A percentile compares a stretch with the other conserved stretches of the same genome.
These are phyloP conservation scores for Peromyscus leucopus DNA, from an alignment of 2,113 vertebrate species.

Conservation along the genomic window DNA sequence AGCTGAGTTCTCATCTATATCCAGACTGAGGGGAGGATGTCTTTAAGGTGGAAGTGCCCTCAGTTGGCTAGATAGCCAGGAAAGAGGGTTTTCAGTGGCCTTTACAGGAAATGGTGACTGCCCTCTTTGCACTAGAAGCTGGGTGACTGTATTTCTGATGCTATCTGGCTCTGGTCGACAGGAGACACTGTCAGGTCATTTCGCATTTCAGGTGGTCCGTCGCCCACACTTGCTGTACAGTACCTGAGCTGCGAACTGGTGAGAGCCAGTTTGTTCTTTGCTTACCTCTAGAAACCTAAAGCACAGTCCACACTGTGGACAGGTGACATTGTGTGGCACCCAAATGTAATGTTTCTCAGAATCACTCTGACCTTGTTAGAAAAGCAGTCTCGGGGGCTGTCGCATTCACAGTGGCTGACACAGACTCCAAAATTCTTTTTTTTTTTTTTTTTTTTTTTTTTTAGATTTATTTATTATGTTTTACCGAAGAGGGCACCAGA, in stretches of 20 bases:
- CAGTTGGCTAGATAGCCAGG: not conserved
- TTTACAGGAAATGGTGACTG: not conserved
- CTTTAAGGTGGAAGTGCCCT: not conserved
- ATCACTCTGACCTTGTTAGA: too few species aligned
- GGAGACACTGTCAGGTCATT: not conserved
- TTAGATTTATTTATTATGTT: too few species aligned
- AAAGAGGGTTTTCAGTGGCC: not conserved
- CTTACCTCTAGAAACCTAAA: too few species aligned
- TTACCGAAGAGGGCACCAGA: too few species aligned
- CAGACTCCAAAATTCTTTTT: not conserved
- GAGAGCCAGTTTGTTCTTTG: too few species aligned
- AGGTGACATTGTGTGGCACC: not conserved
- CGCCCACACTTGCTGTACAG: not conserved
- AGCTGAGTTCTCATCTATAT: not conserved
- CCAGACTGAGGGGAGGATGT: not conserved
- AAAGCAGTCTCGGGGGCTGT: not conserved
- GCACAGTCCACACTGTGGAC: too few species aligned
- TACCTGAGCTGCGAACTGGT: not conserved
- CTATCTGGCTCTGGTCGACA: not conserved
- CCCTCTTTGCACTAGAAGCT: not conserved
- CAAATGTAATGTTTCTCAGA: not conserved
- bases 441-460: not conserved
- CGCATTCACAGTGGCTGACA: not conserved
- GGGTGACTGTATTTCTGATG: not conserved
- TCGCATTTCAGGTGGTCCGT: not conserved